Evolutionary conservation across 2,797 vertebrate species (phyloP), one percentile per base, ranked within the genome.

Genomic region (Zalophus californianus): DNA sequence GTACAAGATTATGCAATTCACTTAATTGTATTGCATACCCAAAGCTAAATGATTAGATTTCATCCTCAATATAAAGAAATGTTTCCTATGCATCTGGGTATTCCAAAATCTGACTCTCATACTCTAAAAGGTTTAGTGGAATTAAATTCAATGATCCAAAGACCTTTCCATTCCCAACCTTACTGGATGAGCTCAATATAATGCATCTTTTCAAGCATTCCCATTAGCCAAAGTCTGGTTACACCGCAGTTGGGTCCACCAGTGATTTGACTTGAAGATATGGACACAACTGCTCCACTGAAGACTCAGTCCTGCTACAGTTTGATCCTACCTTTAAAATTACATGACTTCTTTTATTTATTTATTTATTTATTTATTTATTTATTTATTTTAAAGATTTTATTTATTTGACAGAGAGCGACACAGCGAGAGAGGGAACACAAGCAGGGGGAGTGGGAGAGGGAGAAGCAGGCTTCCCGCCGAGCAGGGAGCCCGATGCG

Each of bases 251-350:
- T 82, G 60, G 75, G 9, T 66, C 82, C 62, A 66, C 62, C 48
- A 50, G 50, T 70, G n/a, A 12, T 87, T 66, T 87, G 72, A 58
- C 50, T 56, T 73, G 85, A 72, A 90, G 27, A 75, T 73, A 52
- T 5, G 5, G 11, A 58, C 23, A 84, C 50, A 90, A 68, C 32
- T 66, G 32, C 29, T 25, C 93, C 86, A 58, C 78, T 83, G 20
- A 86, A 48, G 86, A 84, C 7, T 38, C 16, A 21, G 50, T 16
- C 32, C 70, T 94, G 38, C 41, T 58, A 58, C 56, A 58, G 54
- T 86, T 54, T 86, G 38, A 6, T 60, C 73, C 48, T 96, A 78
- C 54, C 75, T 97, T 95, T 80, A 86, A 83, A 95, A 92, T 88
- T n/a, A 73, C 0, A 73, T 73, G 41, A 72, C 25, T 54, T 90